Evolutionary conservation across 2,113 vertebrate genomes (phyloP).

Genomic region (Pogona vitticeps): DNA sequence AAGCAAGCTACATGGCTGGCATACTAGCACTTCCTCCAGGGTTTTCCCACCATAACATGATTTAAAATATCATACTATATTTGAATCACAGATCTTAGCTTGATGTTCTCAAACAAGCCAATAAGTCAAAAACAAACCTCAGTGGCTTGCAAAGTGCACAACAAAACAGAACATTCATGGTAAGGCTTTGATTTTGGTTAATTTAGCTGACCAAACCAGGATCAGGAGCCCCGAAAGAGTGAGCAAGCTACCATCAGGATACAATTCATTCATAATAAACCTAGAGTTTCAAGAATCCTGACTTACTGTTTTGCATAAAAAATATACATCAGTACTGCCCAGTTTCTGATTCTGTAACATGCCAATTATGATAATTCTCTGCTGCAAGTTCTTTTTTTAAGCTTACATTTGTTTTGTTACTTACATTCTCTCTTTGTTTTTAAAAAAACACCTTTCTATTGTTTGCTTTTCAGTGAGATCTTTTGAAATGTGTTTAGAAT

Average conservation of each 20-base stretch:
- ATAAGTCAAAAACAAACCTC: not conserved
- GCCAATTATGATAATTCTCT: not conserved
- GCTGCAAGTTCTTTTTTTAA: not conserved
- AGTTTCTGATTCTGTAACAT: not conserved
- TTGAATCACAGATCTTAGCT: not conserved
- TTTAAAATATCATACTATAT: too few species aligned
- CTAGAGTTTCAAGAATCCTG: not conserved
- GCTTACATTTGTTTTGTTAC: not conserved
- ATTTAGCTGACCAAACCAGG: not conserved
- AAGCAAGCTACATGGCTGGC: too few species aligned
- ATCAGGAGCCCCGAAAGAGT: not conserved
- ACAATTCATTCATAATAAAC: not conserved
- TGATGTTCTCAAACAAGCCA: not conserved
- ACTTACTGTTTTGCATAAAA: not conserved
- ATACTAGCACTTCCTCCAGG: too few species aligned
- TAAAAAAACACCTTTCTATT: not conserved
- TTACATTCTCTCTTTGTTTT: not conserved
- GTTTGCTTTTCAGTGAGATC: not conserved
- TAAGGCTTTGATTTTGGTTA: not conserved
- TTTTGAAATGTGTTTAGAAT: constrained; percentile 5
- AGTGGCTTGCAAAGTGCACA: not conserved
- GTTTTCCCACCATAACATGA: too few species aligned
- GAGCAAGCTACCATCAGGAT: not conserved
- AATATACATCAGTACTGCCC: not conserved
- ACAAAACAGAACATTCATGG: not conserved